Percentiles rank a stretch among this genome's conserved stretches.
Conservation (phyloP, 2,888 invertebrate genomes). For the Venustoraphidia nigricollis region DNA sequence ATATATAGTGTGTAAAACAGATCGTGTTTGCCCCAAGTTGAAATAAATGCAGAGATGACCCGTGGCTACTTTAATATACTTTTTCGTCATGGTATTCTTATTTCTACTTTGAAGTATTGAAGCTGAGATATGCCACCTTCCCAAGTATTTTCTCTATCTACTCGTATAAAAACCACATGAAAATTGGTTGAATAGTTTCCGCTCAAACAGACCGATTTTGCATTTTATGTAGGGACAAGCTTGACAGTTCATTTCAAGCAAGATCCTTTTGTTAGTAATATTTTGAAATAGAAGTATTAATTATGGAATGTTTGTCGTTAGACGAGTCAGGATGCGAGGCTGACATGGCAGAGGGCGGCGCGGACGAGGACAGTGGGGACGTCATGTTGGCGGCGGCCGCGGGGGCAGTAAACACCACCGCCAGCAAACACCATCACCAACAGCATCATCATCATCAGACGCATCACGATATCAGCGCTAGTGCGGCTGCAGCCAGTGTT, state of each 20-base stretch:
- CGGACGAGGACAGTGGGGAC: constrained; percentile 41
- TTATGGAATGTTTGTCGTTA: constrained; percentile 29
- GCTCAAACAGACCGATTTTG: too few species aligned
- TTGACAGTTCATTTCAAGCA: background rate
- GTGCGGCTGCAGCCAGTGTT: constrained; percentile 30
- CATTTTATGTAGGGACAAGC: background rate
- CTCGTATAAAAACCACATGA: too few species aligned
- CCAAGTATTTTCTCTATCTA: too few species aligned
- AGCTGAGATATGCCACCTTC: background rate
- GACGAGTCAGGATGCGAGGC: constrained; percentile 73
- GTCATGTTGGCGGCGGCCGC: constrained; percentile 37
- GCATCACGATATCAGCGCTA: constrained; percentile 19
- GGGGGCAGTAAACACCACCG: constrained; percentile 33
- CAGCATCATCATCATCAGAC: background rate
- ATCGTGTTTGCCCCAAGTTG: too few species aligned
- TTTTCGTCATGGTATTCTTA: background rate
- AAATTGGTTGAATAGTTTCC: too few species aligned
- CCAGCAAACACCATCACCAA: constrained; percentile 25
- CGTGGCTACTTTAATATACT: too few species aligned
- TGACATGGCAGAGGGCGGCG: constrained; percentile 67
- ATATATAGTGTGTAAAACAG: too few species aligned
- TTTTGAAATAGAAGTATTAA: background rate
- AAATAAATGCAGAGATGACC: too few species aligned
- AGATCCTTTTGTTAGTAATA: background rate
- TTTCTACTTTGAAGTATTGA: background rate